Evolutionary conservation across 2,797 vertebrate species (phyloP).

Genomic region (Alcedo atthis): DNA sequence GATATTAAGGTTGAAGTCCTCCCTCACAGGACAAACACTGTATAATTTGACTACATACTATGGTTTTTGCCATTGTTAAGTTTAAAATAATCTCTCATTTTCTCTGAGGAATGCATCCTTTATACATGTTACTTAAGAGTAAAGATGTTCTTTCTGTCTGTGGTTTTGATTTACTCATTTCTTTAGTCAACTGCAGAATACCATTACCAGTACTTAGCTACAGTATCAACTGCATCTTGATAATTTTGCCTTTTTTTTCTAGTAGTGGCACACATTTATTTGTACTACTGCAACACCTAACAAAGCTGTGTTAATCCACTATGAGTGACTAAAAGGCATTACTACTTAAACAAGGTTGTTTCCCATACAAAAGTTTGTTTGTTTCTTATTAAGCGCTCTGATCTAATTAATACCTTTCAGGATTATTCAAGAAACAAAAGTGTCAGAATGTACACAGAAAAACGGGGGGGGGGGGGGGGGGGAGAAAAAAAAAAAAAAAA

Average conservation of each 20-base stretch:
- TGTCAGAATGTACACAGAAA: background rate
- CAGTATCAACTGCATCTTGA: background rate
- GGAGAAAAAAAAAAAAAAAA: background rate
- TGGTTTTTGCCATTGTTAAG: background rate
- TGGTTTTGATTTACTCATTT: background rate
- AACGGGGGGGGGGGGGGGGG: no score
- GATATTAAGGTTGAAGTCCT: background rate
- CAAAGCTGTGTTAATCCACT: background rate
- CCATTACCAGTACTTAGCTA: background rate
- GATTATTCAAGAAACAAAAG: background rate
- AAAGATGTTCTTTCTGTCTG: background rate
- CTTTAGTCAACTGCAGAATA: background rate
- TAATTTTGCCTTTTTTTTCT: background rate
- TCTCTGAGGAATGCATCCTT: background rate
- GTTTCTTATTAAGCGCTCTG: background rate
- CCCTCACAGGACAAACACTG: background rate
- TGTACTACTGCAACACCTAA: background rate
- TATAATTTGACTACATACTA: background rate
- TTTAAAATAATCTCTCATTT: background rate
- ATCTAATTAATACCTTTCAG: background rate
- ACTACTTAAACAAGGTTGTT: background rate
- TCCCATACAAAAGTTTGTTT: background rate
- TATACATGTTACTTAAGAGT: background rate
- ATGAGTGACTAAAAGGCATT: background rate
- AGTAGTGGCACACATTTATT: background rate